Base-by-base conservation (phyloP, 2,888 invertebrate species). In the Drosophila conformis region DNA sequence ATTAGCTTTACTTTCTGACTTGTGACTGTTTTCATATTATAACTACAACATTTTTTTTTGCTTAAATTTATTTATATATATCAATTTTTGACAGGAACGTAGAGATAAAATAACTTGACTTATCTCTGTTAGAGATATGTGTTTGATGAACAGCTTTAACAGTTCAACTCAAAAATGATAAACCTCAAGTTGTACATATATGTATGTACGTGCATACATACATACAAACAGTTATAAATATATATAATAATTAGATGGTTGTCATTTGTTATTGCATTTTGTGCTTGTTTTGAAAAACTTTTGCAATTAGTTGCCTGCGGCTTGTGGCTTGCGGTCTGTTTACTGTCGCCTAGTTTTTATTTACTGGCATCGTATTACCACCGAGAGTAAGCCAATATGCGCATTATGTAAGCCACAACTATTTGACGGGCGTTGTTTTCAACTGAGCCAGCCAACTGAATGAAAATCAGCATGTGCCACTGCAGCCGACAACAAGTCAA, bases 331-430 rank as follows among this genome's bases (percentile, higher is more conserved):
- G 29, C 21, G 56, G 56, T 40, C 29, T 27, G 56, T 40, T 38
- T 13, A n/a, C 27, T 51, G 51, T 1, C 51, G 51, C 29, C 25
- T 27, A 11, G 18, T 49, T 27, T 27, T 18, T 13, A 25, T 38
- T 38, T n/a, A 54, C 21, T 29, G 38, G 38, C 27, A 56, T 56
- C 56, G 27, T 29, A 29, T 56, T 56, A 56, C 56, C 49, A 2
- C 49, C 27, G 18, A 11, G 29, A 29, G 29, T 29, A 51, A 51
- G 51, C 29, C 29, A 49, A 51, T 29, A n/a, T 51, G 31, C 27
- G 51, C 51, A 31, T 51, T n/a, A 31, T 29, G n/a, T 29, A 31
- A 29, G n/a, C 31, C 51, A n/a, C 51, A 31, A 49, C 49, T 25
- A 18, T 49, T 49, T 29, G 49, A 11, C 25, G 25, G 4, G 25